Percentiles rank a stretch among this genome's conserved stretches.
These are phyloP conservation scores for Phanerotoma sp. DNA, from an alignment of 2,888 invertebrate genomes.

Conservation along the genomic window DNA sequence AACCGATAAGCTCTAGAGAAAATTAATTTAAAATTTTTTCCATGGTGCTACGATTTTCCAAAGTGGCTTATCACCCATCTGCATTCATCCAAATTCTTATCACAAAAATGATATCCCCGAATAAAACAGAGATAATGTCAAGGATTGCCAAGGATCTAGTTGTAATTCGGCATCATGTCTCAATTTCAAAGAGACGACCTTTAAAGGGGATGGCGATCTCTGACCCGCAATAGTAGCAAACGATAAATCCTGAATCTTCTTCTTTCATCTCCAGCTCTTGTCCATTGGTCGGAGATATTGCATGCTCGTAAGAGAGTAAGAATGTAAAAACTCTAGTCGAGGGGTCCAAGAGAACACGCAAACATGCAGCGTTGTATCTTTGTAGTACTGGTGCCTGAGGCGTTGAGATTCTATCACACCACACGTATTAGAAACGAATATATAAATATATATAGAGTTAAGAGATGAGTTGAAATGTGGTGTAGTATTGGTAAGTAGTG, in stretches of 20 bases:
- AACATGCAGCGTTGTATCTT: slow-evolving; percentile 22
- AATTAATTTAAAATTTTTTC: no score
- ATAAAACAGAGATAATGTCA: no score
- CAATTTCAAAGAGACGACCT: slow-evolving; percentile 13
- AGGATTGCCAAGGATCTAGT: no score
- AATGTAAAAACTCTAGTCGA: slow-evolving; percentile 15
- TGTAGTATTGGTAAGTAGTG: neutral
- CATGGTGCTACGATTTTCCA: no score
- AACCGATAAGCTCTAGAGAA: no score
- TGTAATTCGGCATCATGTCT: no score
- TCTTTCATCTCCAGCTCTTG: slow-evolving; percentile 11
- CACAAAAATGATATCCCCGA: no score
- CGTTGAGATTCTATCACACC: slow-evolving; percentile 38
- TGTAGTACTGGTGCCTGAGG: slow-evolving; percentile 29
- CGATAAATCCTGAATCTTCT: slow-evolving; percentile 10
- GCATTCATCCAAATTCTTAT: no score
- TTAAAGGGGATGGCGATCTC: slow-evolving; percentile 20
- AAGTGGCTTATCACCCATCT: no score
- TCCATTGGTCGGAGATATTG: no score
- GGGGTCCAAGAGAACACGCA: slow-evolving; percentile 12
- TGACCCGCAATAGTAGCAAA: slow-evolving; percentile 3
- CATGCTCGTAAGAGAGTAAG: slow-evolving; percentile 1
- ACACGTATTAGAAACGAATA: slow-evolving; percentile 52
- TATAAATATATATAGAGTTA: slow-evolving; percentile 46
- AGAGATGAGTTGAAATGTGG: neutral